Conservation (phyloP, 2,113 vertebrate species). For the Burhinus oedicnemus region DNA sequence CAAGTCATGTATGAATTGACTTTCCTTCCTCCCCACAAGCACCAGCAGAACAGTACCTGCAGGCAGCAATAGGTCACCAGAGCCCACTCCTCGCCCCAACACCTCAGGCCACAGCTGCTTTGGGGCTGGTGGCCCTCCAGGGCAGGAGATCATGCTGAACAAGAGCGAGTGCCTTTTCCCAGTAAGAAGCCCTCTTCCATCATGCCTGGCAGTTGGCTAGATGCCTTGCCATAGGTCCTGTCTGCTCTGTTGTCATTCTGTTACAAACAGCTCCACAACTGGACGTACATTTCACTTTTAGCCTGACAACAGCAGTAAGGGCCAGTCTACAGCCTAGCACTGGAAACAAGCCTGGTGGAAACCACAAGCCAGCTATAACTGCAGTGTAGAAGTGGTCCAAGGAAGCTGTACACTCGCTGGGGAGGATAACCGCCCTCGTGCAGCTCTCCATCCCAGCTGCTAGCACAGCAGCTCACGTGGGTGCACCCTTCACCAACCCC, state of each 20-base stretch:
- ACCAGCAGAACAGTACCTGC: background rate
- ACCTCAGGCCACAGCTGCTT: background rate
- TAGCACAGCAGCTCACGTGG: background rate
- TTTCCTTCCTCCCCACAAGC: background rate
- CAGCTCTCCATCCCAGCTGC: background rate
- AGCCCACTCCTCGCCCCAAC: rapidly evolving
- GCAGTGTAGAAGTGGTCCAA: background rate
- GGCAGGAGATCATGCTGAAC: background rate
- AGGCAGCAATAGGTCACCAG: background rate
- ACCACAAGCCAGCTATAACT: background rate
- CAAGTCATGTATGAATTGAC: background rate
- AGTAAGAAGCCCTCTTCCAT: background rate
- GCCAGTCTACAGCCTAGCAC: background rate
- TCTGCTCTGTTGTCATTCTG: background rate
- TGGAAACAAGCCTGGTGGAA: background rate
- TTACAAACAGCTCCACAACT: background rate
- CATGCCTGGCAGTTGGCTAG: background rate
- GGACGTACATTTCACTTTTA: background rate
- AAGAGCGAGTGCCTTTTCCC: background rate
- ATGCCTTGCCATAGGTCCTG: background rate
- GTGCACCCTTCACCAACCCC: background rate
- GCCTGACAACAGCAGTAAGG: background rate
- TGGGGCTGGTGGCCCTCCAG: background rate
- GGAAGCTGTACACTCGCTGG: background rate
- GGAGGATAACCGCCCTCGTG: rapidly evolving